phyloP scores from a whole-genome alignment of 2,113 vertebrate species.

The Lophius piscatorius region DNA sequence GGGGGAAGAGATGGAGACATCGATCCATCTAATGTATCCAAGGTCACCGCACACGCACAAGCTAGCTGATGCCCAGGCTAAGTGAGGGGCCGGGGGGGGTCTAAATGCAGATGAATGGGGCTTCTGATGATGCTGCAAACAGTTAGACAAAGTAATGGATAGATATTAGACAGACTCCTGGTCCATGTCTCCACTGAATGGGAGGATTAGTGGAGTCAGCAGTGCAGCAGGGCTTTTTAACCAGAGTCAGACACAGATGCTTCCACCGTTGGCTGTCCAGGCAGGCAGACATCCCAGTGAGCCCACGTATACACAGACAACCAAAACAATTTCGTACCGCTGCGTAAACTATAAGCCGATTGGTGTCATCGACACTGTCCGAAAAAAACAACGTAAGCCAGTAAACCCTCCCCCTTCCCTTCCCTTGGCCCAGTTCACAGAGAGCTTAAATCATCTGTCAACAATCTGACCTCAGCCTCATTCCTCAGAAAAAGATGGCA shows the following conservation, averaged over 20 bases:
- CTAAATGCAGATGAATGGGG: not conserved
- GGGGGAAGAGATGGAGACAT: too few relatives aligned
- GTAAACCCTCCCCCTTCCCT: conserved; percentile 26
- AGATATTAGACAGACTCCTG: conserved; percentile 13
- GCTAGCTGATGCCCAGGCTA: not conserved
- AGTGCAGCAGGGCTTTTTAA: conserved; percentile 30
- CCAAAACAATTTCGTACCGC: not conserved
- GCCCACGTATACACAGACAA: not conserved
- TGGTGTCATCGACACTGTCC: conserved; percentile 3
- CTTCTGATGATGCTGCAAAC: conserved; percentile 54
- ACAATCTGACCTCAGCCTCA: conserved; percentile 19
- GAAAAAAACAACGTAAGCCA: conserved; percentile 1
- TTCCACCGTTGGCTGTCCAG: not conserved
- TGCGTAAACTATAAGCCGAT: conserved; percentile 6
- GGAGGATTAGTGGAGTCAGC: conserved; percentile 57
- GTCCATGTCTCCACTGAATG: conserved; percentile 20
- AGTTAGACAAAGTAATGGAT: conserved; percentile 19
- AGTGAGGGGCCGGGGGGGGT: not conserved
- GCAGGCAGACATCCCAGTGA: not conserved
- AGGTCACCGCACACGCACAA: conserved; percentile 14
- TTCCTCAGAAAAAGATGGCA: conserved; percentile 26
- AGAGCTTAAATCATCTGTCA: conserved; percentile 33
- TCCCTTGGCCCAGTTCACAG: conserved; percentile 29
- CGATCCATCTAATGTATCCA: conserved; percentile 11
- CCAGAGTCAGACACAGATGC: conserved; percentile 12